Evolutionary conservation across 2,888 invertebrate genomes (phyloP), one percentile per base, ranked within the genome.

Genomic region (Sepioteuthis lessoniana): DNA sequence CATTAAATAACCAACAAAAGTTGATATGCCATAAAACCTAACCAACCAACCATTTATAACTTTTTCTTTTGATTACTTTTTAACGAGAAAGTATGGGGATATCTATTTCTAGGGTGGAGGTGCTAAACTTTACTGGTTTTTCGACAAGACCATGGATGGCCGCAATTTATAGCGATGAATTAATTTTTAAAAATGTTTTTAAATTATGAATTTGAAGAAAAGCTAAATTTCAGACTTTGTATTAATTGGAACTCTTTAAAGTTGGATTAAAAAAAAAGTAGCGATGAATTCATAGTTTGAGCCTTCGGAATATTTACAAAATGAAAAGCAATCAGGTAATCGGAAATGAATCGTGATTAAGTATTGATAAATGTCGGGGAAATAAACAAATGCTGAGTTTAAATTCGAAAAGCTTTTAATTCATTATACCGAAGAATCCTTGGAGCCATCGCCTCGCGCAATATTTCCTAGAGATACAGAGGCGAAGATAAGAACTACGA

Each of bases 371-470:
- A n/a, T n/a, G 8, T n/a, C 16, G 10, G 31, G 76, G 76, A 8
- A 76, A 76, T 76, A 76, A 76, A 76, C 76, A 76, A 76, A 76
- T 31, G 31, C 1, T n/a, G 76, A 76, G 31, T 31, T 76, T 8
- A 76, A 31, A 0, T 8, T n/a, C n/a, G n/a, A 19, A n/a, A 31
- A n/a, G 31, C 10, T n/a, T 19, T 76, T 76, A 76, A 76, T 76
- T 76, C 76, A 76, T 76, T 76, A 76, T n/a, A 76, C 76, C n/a
- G n/a, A 76, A 31, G 76, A 76, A 76, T 76, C 76, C 76, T 76
- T n/a, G 76, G 76, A 76, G 76, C 76, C 76, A 76, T 76, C n/a
- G 76, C 76, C 76, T 76, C 31, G 76, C 76, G 76, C 76, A 76
- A 76, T 76, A 76, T n/a, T 76, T 76, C 76, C 76, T n/a, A 1